phyloP scores from a whole-genome alignment of 2,888 invertebrate genomes.

The Hirtodrosophila trivittata region DNA sequence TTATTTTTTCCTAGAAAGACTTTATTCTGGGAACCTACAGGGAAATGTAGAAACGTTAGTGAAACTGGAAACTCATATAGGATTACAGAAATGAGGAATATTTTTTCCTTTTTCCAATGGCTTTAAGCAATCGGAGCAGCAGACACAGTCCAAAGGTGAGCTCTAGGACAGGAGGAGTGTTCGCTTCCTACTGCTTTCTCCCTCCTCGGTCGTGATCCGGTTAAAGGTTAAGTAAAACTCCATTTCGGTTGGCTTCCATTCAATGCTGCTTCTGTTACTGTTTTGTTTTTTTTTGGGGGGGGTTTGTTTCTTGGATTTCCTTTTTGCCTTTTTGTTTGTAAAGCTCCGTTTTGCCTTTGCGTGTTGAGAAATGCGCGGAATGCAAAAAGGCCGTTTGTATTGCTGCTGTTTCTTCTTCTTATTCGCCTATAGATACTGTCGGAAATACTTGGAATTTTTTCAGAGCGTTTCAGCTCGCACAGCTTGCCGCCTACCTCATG shows the following conservation, averaged over 20 bases:
- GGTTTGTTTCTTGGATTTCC: conserved; percentile 14
- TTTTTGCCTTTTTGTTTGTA: conserved; percentile 28
- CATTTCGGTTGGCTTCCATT: conserved; percentile 42
- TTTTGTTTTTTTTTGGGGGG: not conserved
- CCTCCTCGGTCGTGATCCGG: conserved; percentile 3
- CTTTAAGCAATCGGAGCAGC: conserved; percentile 30
- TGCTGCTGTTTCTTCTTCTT: conserved; percentile 12
- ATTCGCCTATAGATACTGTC: conserved; percentile 13
- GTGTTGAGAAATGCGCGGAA: conserved; percentile 62
- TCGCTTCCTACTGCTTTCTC: too few relatives aligned
- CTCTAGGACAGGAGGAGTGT: too few relatives aligned
- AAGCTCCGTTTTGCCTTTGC: conserved; percentile 35
- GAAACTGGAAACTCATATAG: too few relatives aligned
- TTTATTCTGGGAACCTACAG: too few relatives aligned
- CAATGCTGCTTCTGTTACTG: conserved; percentile 9
- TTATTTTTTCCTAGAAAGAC: too few relatives aligned
- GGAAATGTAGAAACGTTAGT: too few relatives aligned
- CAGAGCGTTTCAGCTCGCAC: conserved; percentile 6
- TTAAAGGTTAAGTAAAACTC: conserved; percentile 59
- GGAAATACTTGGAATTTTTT: conserved; percentile 58
- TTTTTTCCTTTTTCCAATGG: too few relatives aligned
- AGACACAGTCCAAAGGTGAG: conserved; percentile 12
- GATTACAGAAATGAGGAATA: too few relatives aligned
- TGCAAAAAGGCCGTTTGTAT: conserved; percentile 69
- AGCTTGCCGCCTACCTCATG: not conserved